These are phyloP conservation scores for Lampris incognitus DNA, from an alignment of 2,113 vertebrate species.

Conservation along the genomic window DNA sequence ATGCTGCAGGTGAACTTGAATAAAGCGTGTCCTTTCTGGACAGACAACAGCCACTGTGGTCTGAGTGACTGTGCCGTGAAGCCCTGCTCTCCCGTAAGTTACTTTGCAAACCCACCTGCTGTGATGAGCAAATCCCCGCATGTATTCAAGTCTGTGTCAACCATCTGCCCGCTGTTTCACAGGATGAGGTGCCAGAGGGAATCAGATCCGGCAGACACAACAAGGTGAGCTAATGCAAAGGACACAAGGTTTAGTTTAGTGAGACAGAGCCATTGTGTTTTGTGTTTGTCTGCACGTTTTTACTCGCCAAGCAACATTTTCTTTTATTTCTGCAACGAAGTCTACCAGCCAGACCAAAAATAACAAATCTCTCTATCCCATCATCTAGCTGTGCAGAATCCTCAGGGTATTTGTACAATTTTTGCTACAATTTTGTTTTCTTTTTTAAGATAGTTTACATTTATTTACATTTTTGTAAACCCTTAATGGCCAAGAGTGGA, in stretches of 20 bases:
- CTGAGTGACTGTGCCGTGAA: slow-evolving; percentile 89
- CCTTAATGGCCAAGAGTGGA: no score
- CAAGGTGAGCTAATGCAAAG: slow-evolving; percentile 80
- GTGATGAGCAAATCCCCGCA: neutral
- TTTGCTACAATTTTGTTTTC: no score
- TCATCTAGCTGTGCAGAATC: no score
- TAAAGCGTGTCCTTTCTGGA: slow-evolving; percentile 94
- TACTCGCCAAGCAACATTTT: no score
- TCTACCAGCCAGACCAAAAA: no score
- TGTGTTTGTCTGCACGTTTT: no score
- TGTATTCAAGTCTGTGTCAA: neutral
- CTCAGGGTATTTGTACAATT: no score
- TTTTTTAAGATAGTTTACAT: no score
- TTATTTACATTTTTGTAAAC: no score
- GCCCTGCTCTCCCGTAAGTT: slow-evolving; percentile 89
- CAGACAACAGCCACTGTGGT: slow-evolving; percentile 86
- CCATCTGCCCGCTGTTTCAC: slow-evolving; percentile 46
- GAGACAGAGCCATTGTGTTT: no score
- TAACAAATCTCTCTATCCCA: no score
- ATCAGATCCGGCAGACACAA: slow-evolving; percentile 84
- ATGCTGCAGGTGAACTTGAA: slow-evolving; percentile 89
- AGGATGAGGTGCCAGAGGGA: slow-evolving; percentile 90
- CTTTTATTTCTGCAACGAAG: no score
- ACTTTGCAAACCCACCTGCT: neutral
- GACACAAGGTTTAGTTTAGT: neutral